Evolutionary conservation across 2,797 vertebrate species (phyloP).

Genomic region (Cyprinella venusta): DNA sequence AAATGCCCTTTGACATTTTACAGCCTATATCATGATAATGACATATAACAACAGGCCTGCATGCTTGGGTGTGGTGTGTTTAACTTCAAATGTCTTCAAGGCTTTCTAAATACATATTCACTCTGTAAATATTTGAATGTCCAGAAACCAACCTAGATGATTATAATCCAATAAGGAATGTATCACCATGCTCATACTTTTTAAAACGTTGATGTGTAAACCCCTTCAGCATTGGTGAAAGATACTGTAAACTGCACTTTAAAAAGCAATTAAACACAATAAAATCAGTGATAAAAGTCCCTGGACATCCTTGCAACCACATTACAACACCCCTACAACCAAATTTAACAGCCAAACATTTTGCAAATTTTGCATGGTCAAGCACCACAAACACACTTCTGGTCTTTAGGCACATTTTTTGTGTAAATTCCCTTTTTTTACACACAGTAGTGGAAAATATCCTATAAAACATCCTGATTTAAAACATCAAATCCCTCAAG

Average conservation of each 20-base stretch:
- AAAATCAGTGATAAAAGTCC: background rate
- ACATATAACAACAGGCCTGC: slow-evolving; percentile 8
- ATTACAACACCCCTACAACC: background rate
- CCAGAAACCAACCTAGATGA: background rate
- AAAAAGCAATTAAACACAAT: background rate
- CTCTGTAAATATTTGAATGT: slow-evolving; percentile 2
- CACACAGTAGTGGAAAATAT: background rate
- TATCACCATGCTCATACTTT: background rate
- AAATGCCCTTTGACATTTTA: slow-evolving; percentile 18
- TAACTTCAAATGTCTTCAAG: slow-evolving; percentile 18
- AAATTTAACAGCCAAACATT: background rate
- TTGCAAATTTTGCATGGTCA: background rate
- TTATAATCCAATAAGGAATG: background rate
- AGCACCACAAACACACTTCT: background rate
- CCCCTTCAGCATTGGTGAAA: no score
- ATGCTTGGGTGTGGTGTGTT: slow-evolving; percentile 16
- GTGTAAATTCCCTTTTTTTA: background rate
- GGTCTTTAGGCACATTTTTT: background rate
- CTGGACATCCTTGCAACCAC: background rate
- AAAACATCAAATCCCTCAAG: background rate
- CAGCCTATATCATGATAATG: background rate
- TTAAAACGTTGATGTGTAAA: background rate
- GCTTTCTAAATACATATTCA: background rate
- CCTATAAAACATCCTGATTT: background rate
- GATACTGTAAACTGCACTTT: background rate